Base-by-base conservation (phyloP, 1,140 invertebrate species). In the Lepidurus arcticus region DNA sequence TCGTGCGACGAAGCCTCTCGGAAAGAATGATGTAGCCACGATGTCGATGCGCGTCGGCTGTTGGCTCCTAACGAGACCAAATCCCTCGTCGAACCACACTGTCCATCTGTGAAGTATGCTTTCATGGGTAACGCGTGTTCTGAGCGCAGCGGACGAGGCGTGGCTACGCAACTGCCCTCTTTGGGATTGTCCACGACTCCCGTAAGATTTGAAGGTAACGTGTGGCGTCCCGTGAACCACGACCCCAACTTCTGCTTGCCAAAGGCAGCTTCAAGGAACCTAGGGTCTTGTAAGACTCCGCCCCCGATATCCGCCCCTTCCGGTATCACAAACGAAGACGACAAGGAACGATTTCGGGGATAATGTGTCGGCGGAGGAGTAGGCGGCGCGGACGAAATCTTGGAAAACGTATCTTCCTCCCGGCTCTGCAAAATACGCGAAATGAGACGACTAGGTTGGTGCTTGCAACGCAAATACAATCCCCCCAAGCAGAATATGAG, bases 161-260 rank as follows among this genome's bases (percentile, higher is more conserved):
- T 76, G 76, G 75, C 44, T 24, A 78, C 75, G 16, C n/a, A 24
- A 24, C 76, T 73, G 7, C 21, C 9, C 44, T 80, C 77, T 9
- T 76, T 65, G 4, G 47, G 73, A 43, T 74, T 74, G 42, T 26
- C 42, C 21, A 42, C 24, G 3, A 79, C 78, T 11, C 44, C 73
- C 76, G 44, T 26, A 21, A 45, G 45, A 45, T 65, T 45, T 47
- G 44, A 24, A 10, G n/a, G 21, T 45, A 53, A 44, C 73, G 79
- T 79, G 65, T 78, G 77, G 43, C 79, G 79, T 9, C 79, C 79
- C 24, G 53, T 80, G 76, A 80, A 77, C 79, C 79, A 80, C 6
- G 79, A 73, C 10, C 79, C 76, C 11, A 80, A 73, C 11, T 80
- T 80, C 13, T 65, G 16, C 21, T 21, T 13, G 7, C 53, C 53